Evolutionary conservation across 2,797 vertebrate genomes (phyloP), one percentile per base, ranked within the genome.

Genomic region (Alcedo quadribrachys): DNA sequence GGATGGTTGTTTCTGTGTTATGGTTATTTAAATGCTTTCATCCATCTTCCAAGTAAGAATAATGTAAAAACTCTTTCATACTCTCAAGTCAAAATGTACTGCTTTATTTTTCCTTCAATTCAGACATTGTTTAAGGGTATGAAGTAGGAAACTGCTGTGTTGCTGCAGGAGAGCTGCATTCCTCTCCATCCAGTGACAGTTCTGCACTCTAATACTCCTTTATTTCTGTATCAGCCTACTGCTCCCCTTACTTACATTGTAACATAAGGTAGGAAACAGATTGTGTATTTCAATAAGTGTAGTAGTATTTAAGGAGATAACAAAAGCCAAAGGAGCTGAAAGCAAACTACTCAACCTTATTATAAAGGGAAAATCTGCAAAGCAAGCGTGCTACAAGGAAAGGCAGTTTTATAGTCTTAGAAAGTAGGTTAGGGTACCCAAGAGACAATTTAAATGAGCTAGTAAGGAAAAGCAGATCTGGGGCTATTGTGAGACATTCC

Each of bases 381-480:
- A 94, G 82, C 55, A 81, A 95, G 55, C 0, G 1, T 92, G 78
- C 67, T 67, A 48, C 35, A 48, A 87, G 85, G 80, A 73, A 83
- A 81, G 53, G 73, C 78, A 79, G 62, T 84, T 68, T 32, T 78
- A 62, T 8, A 63, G 76, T 76, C 66, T 95, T 78, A 73, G 63
- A 94, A 96, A 96, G 80, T 92, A 92, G 94, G 90, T 94, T 93
- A 89, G 89, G 65, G 66, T 82, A 78, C 94, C 80, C 70, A 82
- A 93, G 92, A 88, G 91, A 92, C 53, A 37, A 76, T 81, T 92
- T 88, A 77, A 96, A 92, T 61, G 66, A 86, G 61, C 57, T 87
- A 65, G 86, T 51, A 91, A 82, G 66, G 33, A 88, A 90, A 94
- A 94, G 25, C 27, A 81, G 80, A 73, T 82, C 78, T 71, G 51